Conservation (phyloP, 2,888 invertebrate species). For the Ennomos fuscantarius region DNA sequence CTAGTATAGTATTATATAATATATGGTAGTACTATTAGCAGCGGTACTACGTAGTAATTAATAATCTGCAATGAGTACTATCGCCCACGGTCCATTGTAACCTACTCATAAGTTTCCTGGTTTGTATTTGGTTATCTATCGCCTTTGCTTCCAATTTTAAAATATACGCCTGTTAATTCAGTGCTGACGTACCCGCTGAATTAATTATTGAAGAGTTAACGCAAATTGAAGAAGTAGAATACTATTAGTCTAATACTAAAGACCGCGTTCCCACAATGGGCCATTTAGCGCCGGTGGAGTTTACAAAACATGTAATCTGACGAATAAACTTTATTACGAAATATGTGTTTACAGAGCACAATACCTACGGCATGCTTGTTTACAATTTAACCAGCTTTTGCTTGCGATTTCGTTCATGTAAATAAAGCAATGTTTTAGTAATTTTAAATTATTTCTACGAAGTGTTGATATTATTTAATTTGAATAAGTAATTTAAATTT, state of each 20-base stretch:
- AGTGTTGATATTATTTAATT: too few relatives aligned
- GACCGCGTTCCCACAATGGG: conserved; percentile 74
- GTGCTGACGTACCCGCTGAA: conserved; percentile 48
- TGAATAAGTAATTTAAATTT: too few relatives aligned
- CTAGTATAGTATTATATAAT: too few relatives aligned
- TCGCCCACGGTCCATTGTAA: too few relatives aligned
- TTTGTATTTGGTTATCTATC: too few relatives aligned
- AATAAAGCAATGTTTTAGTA: background rate
- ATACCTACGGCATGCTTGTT: conserved; percentile 55
- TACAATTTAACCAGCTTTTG: conserved; percentile 32
- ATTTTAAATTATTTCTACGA: background rate
- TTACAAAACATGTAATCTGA: conserved; percentile 75
- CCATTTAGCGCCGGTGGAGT: conserved; percentile 73
- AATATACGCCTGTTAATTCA: conserved; percentile 10
- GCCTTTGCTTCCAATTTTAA: conserved; percentile 7
- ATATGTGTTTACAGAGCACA: conserved; percentile 64
- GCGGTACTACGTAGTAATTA: too few relatives aligned
- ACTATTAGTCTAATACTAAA: conserved; percentile 75
- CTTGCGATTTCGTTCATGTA: conserved; percentile 2
- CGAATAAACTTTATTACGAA: conserved; percentile 77
- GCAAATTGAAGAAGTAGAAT: conserved; percentile 72
- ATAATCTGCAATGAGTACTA: too few relatives aligned
- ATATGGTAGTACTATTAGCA: too few relatives aligned
- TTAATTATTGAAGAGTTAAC: conserved; percentile 61
- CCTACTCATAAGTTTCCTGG: too few relatives aligned